A percentile compares a stretch with the other conserved stretches of the same genome.
phyloP scores from a whole-genome alignment of 2,797 vertebrate genomes.

The Falco novaeseelandiae region DNA sequence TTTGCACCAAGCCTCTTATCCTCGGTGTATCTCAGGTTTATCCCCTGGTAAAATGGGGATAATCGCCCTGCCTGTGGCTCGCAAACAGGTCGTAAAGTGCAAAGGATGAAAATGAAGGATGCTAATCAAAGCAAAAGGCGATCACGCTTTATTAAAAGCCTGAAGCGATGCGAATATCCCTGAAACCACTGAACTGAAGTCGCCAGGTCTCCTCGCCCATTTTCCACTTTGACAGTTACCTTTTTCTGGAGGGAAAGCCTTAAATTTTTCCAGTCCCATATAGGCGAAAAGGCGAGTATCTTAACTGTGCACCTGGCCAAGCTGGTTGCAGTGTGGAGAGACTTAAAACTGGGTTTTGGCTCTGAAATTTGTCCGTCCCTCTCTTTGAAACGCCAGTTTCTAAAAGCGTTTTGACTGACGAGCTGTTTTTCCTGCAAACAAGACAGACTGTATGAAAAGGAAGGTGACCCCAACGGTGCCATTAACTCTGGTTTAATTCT shows the following conservation, averaged over 20 bases:
- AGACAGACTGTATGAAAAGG: not conserved
- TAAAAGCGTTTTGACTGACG: not conserved
- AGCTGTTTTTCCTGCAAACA: slow-evolving; percentile 37
- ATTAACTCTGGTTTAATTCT: slow-evolving; percentile 98
- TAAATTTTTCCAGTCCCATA: fast-evolving
- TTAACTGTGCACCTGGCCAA: fast-evolving
- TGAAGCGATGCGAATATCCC: fast-evolving
- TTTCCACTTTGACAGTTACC: fast-evolving
- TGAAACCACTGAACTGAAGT: not conserved
- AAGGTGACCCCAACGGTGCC: slow-evolving; percentile 65
- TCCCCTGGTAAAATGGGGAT: not conserved
- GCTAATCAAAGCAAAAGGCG: not conserved
- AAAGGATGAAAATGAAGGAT: not conserved
- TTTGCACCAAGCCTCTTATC: not conserved
- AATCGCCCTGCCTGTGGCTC: not conserved
- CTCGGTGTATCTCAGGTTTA: not conserved
- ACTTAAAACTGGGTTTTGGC: not conserved
- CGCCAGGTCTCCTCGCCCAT: not conserved
- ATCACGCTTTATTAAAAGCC: not conserved
- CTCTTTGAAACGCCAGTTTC: not conserved
- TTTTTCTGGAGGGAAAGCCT: fast-evolving
- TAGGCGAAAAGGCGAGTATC: not conserved
- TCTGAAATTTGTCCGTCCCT: not conserved
- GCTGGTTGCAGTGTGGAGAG: not conserved
- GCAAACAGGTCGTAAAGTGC: not conserved